Evolutionary conservation across 2,113 vertebrate species (phyloP), one percentile per base, ranked within the genome.

Genomic region (Echinops telfairi): DNA sequence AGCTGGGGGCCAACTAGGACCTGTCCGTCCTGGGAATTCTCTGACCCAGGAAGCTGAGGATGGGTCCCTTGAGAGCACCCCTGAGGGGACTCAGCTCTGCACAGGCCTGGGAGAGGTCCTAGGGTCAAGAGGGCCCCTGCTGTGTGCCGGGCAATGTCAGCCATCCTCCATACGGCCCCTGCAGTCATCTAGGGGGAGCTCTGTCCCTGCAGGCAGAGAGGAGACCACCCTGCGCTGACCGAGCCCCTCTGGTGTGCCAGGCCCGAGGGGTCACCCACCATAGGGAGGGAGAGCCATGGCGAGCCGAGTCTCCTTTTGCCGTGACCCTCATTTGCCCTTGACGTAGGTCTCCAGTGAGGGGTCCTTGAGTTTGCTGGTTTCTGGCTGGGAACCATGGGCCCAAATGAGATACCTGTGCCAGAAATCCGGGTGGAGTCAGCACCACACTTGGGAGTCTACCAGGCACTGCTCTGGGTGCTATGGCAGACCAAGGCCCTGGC

Each of bases 21-120:
- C 64, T 80, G n/a, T 62, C 73, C 68, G 40, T 88, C 71, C 86
- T 96, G 91, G 83, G 94, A 96, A 95, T 81, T 95, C 90, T 81
- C 66, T 97, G 96, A 93, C 93, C 83, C 83, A 47, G 71, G 36
- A 94, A 93, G 90, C 86, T 81, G 70, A 85, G 83, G 70, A 16
- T 82, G 0, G 25, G 47, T 38, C 86, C 73, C 83, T 86, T 14
- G 84, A 93, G 92, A 93, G 33, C 57, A 76, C 25, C 58, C 57
- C 40, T n/a, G 71, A 58, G 19, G 62, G 40, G 31, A 33, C 8
- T 60, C 33, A 57, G 53, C 60, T 78, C 29, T 29, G 53, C 20
- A 38, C 68, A 78, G 77, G 68, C 70, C 33, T 91, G 83, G 38
- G 89, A 91, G 53, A 92, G 47, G 66, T 77, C 73, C 14, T 19